Percentiles rank a stretch among this genome's conserved stretches.
These are phyloP conservation scores for Poicephalus meyeri DNA, from an alignment of 2,113 vertebrate genomes.

Conservation along the genomic window DNA sequence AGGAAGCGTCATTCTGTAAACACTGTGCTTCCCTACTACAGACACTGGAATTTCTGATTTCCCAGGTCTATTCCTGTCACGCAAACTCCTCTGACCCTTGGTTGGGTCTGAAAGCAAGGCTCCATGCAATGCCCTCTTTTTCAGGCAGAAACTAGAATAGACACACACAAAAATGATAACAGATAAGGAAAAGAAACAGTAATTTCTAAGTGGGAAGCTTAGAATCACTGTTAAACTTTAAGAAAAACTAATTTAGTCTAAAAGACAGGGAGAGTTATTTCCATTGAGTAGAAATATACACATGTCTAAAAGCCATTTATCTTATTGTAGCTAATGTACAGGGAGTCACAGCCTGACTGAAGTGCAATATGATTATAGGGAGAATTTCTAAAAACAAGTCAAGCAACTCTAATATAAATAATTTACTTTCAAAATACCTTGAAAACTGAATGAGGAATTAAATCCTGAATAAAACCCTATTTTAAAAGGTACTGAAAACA, in stretches of 20 bases:
- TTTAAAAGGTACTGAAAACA: neutral
- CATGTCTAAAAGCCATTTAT: neutral
- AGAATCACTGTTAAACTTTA: neutral
- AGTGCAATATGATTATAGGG: neutral
- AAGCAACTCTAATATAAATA: neutral
- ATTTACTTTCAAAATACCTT: conserved; percentile 4
- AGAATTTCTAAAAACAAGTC: neutral
- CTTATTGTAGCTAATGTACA: neutral
- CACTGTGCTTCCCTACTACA: neutral
- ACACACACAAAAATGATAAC: neutral
- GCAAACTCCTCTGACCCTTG: neutral
- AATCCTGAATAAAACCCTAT: neutral
- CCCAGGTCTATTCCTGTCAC: neutral
- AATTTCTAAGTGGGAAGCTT: neutral
- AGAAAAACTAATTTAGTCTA: neutral
- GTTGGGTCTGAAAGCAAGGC: neutral
- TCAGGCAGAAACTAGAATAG: neutral
- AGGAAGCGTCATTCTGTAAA: conserved; percentile 42
- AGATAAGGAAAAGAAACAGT: neutral
- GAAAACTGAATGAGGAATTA: neutral
- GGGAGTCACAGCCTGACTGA: conserved; percentile 11
- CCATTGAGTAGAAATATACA: neutral
- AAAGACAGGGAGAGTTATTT: neutral
- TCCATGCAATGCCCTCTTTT: neutral
- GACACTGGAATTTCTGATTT: conserved; percentile 14